Conservation (phyloP, 2,113 vertebrate species). For the Machaerirhynchus nigripectus region DNA sequence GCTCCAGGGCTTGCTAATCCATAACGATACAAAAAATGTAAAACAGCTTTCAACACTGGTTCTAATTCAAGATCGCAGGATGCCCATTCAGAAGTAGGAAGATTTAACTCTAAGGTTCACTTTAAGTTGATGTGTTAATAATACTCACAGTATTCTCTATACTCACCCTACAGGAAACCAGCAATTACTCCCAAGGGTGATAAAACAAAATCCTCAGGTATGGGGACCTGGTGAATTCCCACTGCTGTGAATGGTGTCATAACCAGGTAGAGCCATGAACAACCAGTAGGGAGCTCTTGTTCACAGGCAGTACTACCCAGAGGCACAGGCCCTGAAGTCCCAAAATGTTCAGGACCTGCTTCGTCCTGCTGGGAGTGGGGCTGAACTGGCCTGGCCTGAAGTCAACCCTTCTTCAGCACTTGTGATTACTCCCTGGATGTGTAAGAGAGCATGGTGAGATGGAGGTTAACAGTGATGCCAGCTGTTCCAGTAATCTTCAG, state of each 20-base stretch:
- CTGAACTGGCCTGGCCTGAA: background rate
- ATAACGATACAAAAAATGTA: background rate
- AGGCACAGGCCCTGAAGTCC: background rate
- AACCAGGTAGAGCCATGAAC: accelerated
- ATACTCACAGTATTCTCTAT: accelerated
- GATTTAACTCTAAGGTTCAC: background rate
- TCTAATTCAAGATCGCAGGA: background rate
- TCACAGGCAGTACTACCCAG: background rate
- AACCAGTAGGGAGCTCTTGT: background rate
- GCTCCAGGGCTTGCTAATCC: background rate
- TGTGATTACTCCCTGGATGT: background rate
- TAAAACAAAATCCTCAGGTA: background rate
- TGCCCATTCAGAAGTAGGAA: background rate
- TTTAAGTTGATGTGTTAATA: background rate
- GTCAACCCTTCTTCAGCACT: background rate
- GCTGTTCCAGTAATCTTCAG: background rate
- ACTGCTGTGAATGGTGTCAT: background rate
- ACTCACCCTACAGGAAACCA: background rate
- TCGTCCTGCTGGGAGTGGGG: background rate
- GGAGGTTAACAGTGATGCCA: background rate
- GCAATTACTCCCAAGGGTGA: background rate
- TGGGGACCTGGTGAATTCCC: background rate
- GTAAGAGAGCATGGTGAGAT: background rate
- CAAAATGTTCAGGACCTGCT: background rate
- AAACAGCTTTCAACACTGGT: background rate